Percentiles rank a stretch among this genome's conserved stretches.
Evolutionary conservation across 2,797 vertebrate species (phyloP).

Genomic region (Fistularia commersonii): DNA sequence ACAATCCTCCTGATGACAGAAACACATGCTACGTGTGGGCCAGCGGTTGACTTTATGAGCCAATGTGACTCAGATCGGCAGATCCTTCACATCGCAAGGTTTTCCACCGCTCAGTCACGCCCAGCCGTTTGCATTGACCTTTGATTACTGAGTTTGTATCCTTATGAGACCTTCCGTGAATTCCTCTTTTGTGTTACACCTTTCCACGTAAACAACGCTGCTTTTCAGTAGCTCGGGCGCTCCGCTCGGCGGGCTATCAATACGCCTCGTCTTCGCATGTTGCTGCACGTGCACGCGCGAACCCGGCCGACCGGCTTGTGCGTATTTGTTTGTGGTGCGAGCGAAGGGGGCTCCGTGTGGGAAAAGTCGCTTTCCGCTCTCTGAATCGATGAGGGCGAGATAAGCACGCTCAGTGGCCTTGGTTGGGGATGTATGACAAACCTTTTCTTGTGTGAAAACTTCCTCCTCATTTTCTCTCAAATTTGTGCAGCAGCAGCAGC

Average conservation of each 20-base stretch:
- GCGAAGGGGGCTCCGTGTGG: slow-evolving; percentile 63
- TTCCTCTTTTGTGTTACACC: too few relatives aligned
- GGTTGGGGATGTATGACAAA: slow-evolving; percentile 57
- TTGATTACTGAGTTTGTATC: neutral
- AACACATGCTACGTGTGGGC: slow-evolving; percentile 66
- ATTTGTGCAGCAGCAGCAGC: slow-evolving; percentile 30
- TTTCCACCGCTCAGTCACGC: slow-evolving; percentile 40
- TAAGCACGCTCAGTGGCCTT: slow-evolving; percentile 72
- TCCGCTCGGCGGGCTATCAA: neutral
- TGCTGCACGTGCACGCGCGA: slow-evolving; percentile 23
- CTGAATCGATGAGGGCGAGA: slow-evolving; percentile 72
- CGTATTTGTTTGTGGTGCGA: slow-evolving; percentile 67
- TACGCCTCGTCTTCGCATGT: slow-evolving; percentile 19
- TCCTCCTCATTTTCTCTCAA: slow-evolving; percentile 36
- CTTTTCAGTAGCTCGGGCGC: slow-evolving; percentile 22
- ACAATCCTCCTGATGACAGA: slow-evolving; percentile 68
- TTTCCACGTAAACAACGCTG: neutral
- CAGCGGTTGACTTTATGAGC: slow-evolving; percentile 31
- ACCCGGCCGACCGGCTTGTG: slow-evolving; percentile 48
- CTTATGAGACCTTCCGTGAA: too few relatives aligned
- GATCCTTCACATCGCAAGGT: slow-evolving; percentile 18
- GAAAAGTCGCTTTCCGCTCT: slow-evolving; percentile 61
- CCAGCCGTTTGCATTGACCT: slow-evolving; percentile 4
- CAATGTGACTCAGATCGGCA: slow-evolving; percentile 51
- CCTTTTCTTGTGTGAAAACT: slow-evolving; percentile 67